phyloP scores from a whole-genome alignment of 2,888 invertebrate genomes.

The Alsophila aescularia region DNA sequence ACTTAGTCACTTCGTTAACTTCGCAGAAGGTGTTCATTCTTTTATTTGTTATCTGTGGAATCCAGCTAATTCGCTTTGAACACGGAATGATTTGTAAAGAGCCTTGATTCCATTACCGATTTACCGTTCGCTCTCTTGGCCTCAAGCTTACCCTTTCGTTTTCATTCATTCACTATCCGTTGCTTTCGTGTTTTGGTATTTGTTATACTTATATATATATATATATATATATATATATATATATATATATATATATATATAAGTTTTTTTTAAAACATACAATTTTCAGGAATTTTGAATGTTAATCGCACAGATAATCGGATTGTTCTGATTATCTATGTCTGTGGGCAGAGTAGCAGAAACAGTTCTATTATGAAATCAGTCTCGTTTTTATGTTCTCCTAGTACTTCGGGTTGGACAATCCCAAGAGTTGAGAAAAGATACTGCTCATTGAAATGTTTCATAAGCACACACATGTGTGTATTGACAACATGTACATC shows the following conservation, averaged over 20 bases:
- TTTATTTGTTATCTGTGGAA: constrained; percentile 30
- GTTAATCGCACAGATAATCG: too few species aligned
- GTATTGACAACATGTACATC: too few species aligned
- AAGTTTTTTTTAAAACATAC: too few species aligned
- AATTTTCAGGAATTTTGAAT: too few species aligned
- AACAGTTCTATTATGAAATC: too few species aligned
- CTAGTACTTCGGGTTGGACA: too few species aligned
- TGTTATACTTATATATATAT: constrained; percentile 10
- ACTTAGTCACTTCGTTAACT: constrained; percentile 69
- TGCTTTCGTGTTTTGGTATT: constrained; percentile 41
- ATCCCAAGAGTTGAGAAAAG: too few species aligned
- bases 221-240: constrained; percentile 1
- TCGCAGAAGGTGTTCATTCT: constrained; percentile 45
- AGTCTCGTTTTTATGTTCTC: too few species aligned
- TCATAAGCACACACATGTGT: too few species aligned
- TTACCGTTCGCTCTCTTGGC: constrained; percentile 38
- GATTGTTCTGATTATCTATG: too few species aligned
- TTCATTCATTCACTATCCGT: constrained; percentile 50
- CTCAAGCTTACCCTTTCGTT: constrained; percentile 50
- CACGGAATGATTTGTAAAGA: constrained; percentile 60
- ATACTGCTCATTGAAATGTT: too few species aligned
- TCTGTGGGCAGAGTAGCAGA: too few species aligned
- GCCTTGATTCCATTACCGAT: constrained; percentile 52
- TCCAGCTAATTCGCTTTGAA: constrained; percentile 58
- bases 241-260: background rate